Conservation (phyloP, 2,797 vertebrate species). For the Pterois miles region DNA sequence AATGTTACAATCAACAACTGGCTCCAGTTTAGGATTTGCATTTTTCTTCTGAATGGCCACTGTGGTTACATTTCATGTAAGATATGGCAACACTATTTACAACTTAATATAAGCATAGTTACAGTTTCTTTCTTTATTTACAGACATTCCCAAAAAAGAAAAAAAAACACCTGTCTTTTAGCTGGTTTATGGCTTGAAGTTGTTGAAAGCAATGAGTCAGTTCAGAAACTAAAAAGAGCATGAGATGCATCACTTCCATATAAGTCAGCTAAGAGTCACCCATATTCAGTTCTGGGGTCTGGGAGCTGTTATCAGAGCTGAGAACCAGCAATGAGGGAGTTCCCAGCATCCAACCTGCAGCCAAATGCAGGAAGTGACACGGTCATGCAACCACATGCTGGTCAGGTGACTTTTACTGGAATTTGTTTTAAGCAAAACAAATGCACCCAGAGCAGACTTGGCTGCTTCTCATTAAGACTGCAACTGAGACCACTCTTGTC, state of each 20-base stretch:
- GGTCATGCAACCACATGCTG: conserved; percentile 65
- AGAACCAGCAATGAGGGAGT: background rate
- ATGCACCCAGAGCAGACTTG: conserved; percentile 2
- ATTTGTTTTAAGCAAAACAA: conserved; percentile 44
- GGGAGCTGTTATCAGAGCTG: conserved; percentile 2
- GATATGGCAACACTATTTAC: conserved; percentile 26
- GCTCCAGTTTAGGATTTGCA: conserved; percentile 48
- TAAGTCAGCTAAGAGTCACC: conserved; percentile 12
- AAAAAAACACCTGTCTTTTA: background rate
- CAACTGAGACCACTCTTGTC: background rate
- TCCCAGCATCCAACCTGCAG: conserved; percentile 21
- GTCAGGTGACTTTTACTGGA: conserved; percentile 54
- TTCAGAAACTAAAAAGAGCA: conserved; percentile 1
- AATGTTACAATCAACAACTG: conserved; percentile 36
- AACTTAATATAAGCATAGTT: conserved; percentile 10
- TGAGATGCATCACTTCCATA: conserved; percentile 25
- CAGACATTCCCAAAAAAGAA: conserved; percentile 33
- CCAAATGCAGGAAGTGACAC: conserved; percentile 20
- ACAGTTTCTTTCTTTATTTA: conserved; percentile 7
- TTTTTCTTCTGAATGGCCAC: conserved; percentile 16
- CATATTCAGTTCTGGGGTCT: background rate
- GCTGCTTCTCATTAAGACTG: conserved; percentile 11
- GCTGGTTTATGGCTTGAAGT: conserved; percentile 44
- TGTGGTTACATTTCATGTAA: conserved; percentile 24
- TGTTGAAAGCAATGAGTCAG: conserved; percentile 8